Conservation (phyloP, 2,888 invertebrate genomes). For the Mamestra brassicae region DNA sequence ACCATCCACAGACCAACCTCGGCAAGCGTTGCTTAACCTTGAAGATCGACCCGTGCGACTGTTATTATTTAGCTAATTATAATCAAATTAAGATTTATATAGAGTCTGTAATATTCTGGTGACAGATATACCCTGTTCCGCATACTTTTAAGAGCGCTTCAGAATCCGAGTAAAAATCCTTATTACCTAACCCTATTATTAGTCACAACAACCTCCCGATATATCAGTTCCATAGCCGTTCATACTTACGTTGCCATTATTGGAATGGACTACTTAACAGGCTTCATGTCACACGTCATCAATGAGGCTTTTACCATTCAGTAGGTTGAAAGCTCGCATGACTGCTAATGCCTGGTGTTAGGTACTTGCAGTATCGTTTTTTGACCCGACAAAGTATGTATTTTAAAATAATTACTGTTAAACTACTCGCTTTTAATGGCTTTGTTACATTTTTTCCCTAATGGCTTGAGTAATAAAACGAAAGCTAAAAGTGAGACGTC, state of each 20-base stretch:
- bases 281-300: slow-evolving; percentile 17
- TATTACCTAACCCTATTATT: too few relatives aligned
- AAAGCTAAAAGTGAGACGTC: slow-evolving; percentile 12
- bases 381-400: slow-evolving; percentile 44
- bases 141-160: too few relatives aligned
- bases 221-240: background rate
- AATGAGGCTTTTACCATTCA: slow-evolving; percentile 30
- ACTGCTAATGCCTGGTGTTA: slow-evolving; percentile 27
- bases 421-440: slow-evolving; percentile 23
- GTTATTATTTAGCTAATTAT: too few relatives aligned
- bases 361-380: slow-evolving; percentile 19
- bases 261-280: slow-evolving; percentile 15
- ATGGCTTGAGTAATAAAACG: slow-evolving; percentile 23
- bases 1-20: too few relatives aligned
- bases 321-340: slow-evolving; percentile 55
- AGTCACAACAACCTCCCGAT: background rate
- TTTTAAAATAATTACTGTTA: slow-evolving; percentile 41
- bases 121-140: too few relatives aligned
- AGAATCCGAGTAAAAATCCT: too few relatives aligned
- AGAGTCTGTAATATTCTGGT: too few relatives aligned
- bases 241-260: background rate
- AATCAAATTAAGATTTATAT: too few relatives aligned
- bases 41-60: too few relatives aligned
- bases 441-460: slow-evolving; percentile 49
- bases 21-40: too few relatives aligned